Evolutionary conservation across 1,140 invertebrate genomes (phyloP).

Genomic region (Agrypnia vestita): DNA sequence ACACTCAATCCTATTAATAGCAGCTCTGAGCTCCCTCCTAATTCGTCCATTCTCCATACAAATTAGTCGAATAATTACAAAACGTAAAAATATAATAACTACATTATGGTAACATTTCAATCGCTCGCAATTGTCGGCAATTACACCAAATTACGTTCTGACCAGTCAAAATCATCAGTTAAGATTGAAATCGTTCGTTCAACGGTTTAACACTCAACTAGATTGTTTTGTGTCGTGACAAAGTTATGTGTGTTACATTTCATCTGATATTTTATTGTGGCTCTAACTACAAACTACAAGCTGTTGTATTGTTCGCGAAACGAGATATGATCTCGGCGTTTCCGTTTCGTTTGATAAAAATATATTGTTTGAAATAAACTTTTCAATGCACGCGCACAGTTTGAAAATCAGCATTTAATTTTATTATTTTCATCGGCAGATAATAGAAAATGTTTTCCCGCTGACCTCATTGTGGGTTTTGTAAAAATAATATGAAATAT

Average conservation of each 20-base stretch:
- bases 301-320: too few relatives aligned
- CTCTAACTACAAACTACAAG: neutral
- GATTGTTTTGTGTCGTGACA: conserved; percentile 30
- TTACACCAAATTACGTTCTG: conserved; percentile 11
- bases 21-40: too few relatives aligned
- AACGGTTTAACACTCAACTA: conserved; percentile 18
- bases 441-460: too few relatives aligned
- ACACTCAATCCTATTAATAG: too few relatives aligned
- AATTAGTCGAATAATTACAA: neutral
- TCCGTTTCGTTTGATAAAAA: too few relatives aligned
- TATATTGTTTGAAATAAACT: too few relatives aligned
- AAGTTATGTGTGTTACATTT: conserved; percentile 2
- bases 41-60: neutral
- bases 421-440: too few relatives aligned
- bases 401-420: too few relatives aligned
- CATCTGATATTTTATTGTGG: conserved; percentile 11
- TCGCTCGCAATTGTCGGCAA: neutral
- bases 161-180: conserved; percentile 20
- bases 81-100: conserved; percentile 1
- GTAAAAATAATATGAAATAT: too few relatives aligned
- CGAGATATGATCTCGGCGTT: too few relatives aligned
- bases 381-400: too few relatives aligned
- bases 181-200: conserved; percentile 30
- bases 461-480: too few relatives aligned
- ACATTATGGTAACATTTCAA: neutral